Base-by-base conservation (phyloP, 2,113 vertebrate species). In the Melanostigma gelatinosum region DNA sequence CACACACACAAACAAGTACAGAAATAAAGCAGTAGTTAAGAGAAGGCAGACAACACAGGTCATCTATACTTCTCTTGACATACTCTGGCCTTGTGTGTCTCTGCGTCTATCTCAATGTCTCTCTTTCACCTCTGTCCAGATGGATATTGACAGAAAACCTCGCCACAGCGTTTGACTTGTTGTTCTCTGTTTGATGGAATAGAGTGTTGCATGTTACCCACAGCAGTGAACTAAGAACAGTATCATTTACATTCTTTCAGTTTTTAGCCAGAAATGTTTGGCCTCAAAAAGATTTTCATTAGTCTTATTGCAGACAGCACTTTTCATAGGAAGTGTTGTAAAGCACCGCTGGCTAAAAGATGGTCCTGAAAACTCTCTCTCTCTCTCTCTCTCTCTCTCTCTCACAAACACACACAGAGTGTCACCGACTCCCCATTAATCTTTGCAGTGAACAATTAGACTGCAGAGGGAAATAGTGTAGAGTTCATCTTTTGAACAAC, bases 401-500 rank as follows among this genome's bases (percentile, higher is more conserved):
- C 34, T 34, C 29, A 34, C 42, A 72, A 57, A 75, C 22, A 57
- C 58, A 71, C 66, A 82, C 61, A 66, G 7, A 32, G 0, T 2
- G 10, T 22, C 20, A 82, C 65, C 34, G 54, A 32, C 52, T 83
- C 75, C 79, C 27, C 66, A 66, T 75, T 88, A 64, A 76, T 89
- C 81, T 83, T 79, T 67, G 73, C 68, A 48, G 52, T 42, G 60
- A 82, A 75, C 62, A 81, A 85, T 75, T 71, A 58, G 75, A 69
- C 66, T 46, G 66, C 44, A 65, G 58, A 66, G n/a, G 24, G 46
- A 72, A 74, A 84, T 50, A 65, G 50, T 68, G 76, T 58, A 38
- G 69, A 81, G 87, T 85, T 80, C 57, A 42, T 79, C 42, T 77
- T 74, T 72, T 86, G 78, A 89, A 77, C 42, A 76, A 69, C 80